Conservation (phyloP, 2,888 invertebrate genomes). For the Nemotelus pantherinus region DNA sequence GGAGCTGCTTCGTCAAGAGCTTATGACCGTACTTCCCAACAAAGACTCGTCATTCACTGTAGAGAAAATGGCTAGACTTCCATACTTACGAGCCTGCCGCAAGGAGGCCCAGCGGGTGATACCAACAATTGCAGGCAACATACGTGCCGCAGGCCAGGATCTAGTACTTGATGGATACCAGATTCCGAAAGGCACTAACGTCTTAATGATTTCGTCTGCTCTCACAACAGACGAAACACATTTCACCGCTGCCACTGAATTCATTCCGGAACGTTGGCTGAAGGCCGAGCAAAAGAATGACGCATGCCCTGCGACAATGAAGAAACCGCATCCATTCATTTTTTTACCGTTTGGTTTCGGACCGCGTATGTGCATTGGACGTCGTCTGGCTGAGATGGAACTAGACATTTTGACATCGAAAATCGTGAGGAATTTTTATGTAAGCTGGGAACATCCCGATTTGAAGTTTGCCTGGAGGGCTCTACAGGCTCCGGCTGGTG, state of each 20-base stretch:
- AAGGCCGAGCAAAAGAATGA: conserved; percentile 74
- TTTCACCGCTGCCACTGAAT: conserved; percentile 71
- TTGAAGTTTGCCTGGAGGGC: conserved; percentile 55
- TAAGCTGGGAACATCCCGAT: conserved; percentile 57
- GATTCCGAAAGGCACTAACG: conserved; percentile 73
- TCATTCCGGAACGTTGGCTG: conserved; percentile 79
- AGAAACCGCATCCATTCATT: conserved; percentile 56
- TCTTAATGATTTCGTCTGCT: conserved; percentile 75
- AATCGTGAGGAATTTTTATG: conserved; percentile 57
- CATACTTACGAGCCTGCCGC: conserved; percentile 78
- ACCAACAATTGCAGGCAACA: conserved; percentile 70
- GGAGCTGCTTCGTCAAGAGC: conserved; percentile 70
- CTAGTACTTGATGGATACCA: conserved; percentile 72
- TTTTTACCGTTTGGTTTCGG: conserved; percentile 76
- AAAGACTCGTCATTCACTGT: conserved; percentile 64
- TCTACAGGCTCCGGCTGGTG: conserved; percentile 59
- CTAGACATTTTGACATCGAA: conserved; percentile 68
- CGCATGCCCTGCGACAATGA: conserved; percentile 45
- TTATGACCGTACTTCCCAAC: conserved; percentile 63
- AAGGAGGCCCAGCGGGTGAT: conserved; percentile 76
- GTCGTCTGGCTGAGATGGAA: conserved; percentile 76
- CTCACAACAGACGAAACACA: conserved; percentile 73
- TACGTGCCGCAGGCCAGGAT: conserved; percentile 68
- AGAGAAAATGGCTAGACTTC: conserved; percentile 65
- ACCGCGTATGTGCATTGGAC: conserved; percentile 73